Conservation (phyloP, 2,888 invertebrate genomes). For the Aphidoletes aphidimyza region DNA sequence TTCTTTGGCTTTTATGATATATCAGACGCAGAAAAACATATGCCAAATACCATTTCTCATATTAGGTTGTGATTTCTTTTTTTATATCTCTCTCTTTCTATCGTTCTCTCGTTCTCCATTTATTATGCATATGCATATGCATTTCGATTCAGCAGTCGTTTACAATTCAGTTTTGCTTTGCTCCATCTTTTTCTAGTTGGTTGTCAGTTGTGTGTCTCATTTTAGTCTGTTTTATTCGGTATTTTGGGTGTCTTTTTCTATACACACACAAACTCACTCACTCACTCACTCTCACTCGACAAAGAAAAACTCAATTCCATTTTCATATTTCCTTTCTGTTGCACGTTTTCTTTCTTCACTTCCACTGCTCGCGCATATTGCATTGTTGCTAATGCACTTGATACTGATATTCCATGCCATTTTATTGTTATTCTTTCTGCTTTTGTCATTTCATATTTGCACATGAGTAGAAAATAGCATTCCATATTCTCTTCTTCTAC, state of each 20-base stretch:
- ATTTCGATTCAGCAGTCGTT: slow-evolving; percentile 11
- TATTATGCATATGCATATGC: slow-evolving; percentile 35
- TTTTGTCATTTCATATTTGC: background rate
- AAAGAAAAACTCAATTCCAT: background rate
- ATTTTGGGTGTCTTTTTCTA: too few relatives aligned
- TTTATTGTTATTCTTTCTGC: slow-evolving; percentile 39
- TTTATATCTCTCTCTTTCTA: too few relatives aligned
- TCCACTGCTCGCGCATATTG: background rate
- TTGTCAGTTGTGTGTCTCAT: background rate
- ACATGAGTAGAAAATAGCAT: slow-evolving; percentile 14
- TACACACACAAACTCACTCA: too few relatives aligned
- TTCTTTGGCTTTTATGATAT: slow-evolving; percentile 44
- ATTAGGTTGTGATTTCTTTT: slow-evolving; percentile 37
- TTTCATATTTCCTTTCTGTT: background rate
- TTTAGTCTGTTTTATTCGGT: background rate
- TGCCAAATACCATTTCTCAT: slow-evolving; percentile 45
- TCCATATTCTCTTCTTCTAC: background rate
- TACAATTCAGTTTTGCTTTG: background rate
- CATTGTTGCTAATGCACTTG: slow-evolving; percentile 41
- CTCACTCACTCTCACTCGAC: background rate
- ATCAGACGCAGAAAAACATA: slow-evolving; percentile 42
- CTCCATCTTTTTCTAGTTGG: background rate
- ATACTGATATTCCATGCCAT: slow-evolving; percentile 26
- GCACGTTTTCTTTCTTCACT: background rate
- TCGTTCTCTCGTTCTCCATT: too few relatives aligned